Evolutionary conservation across 2,797 vertebrate species (phyloP), one percentile per base, ranked within the genome.

Genomic region (Tiaroga cobitis): DNA sequence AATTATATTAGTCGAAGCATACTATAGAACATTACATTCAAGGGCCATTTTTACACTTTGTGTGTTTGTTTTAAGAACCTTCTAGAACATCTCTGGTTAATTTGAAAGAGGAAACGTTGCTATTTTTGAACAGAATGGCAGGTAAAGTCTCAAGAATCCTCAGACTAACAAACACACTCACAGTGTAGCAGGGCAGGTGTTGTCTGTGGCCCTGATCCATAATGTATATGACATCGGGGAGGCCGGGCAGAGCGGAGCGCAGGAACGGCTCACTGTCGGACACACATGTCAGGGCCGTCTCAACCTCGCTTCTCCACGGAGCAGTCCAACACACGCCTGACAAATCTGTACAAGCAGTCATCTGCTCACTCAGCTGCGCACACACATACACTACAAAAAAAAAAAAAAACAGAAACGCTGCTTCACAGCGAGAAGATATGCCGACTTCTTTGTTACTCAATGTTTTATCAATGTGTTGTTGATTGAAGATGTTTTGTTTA

Each of bases 281-380:
- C 95, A 94, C 93, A 94, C 93, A 94, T 94, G 94, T 95, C 94
- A 94, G 89, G 74, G 19, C 87, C 90, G 90, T 90, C 92, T 92
- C 92, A 88, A 90, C 87, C 76, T 73, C 41, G 86, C 88, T 90
- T 92, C 93, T 93, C 92, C 84, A 56, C 7, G 83, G 93, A 92
- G 90, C 87, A 54, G 76, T 76, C 63, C 11, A 80, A 88, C 87
- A 90, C 87, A 87, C 63, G 81, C 85, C 90, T 90, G 88, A 94
- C 93, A 94, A 94, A 94, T 94, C 87, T 92, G 91, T 91, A 93
- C 92, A 92, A 89, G 81, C 89, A 89, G 84, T 91, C 90, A 90
- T 89, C 79, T 86, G 86, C 68, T 89, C 82, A 77, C 80, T 82
- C 86, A 87, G 39, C 59, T 78, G 72, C 37, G 19, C 76, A 80